Percentiles rank a stretch among this genome's conserved stretches.
Evolutionary conservation across 2,797 vertebrate genomes (phyloP).

Genomic region (Poeciliopsis paucimaculata): DNA sequence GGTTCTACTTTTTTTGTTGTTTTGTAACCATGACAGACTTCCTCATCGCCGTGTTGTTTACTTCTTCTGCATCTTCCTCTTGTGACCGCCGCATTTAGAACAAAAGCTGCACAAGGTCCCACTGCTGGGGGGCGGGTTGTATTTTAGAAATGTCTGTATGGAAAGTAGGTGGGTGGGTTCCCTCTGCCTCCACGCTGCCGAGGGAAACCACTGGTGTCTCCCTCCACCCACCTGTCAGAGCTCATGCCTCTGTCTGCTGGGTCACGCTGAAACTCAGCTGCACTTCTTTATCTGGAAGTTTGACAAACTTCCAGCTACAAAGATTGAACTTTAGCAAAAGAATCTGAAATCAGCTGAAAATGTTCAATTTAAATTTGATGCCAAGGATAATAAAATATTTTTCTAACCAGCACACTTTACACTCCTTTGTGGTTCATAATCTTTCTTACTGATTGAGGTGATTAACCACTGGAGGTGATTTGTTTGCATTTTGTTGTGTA

Average conservation of each 20-base stretch:
- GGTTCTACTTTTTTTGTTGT: neutral
- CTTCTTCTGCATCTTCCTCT: constrained; percentile 4
- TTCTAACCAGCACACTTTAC: neutral
- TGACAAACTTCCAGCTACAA: neutral
- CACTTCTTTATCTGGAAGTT: neutral
- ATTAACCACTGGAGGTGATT: neutral
- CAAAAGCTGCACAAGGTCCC: neutral
- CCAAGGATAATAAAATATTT: neutral
- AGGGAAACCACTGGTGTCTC: constrained; percentile 57
- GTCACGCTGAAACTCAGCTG: neutral
- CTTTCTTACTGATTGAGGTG: neutral
- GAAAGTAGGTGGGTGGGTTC: constrained; percentile 33
- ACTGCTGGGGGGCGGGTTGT: constrained; percentile 8
- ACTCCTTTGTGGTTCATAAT: neutral
- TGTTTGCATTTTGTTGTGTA: neutral
- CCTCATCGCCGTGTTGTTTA: neutral
- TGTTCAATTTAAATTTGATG: neutral
- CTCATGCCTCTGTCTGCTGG: neutral
- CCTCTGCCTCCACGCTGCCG: neutral
- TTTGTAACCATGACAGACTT: constrained; percentile 13
- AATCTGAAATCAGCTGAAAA: neutral
- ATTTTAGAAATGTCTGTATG: constrained; percentile 36
- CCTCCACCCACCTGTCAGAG: constrained; percentile 42
- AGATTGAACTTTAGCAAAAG: neutral
- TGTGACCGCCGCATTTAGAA: neutral